Evolutionary conservation across 2,113 vertebrate genomes (phyloP).

Genomic region (Pseudois nayaur): DNA sequence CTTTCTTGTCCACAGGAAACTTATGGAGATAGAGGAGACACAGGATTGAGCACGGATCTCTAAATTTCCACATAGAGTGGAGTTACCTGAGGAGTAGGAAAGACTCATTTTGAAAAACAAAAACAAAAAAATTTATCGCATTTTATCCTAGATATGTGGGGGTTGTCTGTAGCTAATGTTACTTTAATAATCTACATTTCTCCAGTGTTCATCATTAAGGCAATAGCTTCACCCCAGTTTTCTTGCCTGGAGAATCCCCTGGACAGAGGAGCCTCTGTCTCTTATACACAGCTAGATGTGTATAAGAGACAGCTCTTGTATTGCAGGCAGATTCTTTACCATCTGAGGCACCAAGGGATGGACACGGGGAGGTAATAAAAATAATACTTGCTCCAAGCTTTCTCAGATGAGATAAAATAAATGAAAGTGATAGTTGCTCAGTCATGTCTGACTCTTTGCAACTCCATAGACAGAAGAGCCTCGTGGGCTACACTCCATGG

Average conservation of each 20-base stretch:
- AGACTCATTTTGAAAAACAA: neutral
- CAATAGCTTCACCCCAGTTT: neutral
- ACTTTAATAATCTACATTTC: neutral
- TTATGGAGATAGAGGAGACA: neutral
- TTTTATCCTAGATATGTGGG: neutral
- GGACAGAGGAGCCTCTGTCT: too few species aligned
- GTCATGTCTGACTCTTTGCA: too few species aligned
- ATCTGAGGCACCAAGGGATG: too few species aligned
- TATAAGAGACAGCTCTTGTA: too few species aligned
- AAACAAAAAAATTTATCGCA: neutral
- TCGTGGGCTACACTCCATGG: neutral
- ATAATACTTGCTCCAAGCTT: too few species aligned
- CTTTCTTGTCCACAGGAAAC: neutral
- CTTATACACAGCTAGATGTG: too few species aligned
- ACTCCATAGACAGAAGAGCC: neutral
- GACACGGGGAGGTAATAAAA: too few species aligned
- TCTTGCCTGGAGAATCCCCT: neutral
- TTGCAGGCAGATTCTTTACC: too few species aligned
- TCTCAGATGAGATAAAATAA: too few species aligned
- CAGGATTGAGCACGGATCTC: neutral
- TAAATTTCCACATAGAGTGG: neutral
- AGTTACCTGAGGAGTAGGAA: neutral
- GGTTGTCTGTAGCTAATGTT: neutral
- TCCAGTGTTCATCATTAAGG: neutral
- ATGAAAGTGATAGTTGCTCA: too few species aligned